Evolutionary conservation across 2,113 vertebrate genomes (phyloP), one percentile per base, ranked within the genome.

Genomic region (Nycticorax nycticorax): DNA sequence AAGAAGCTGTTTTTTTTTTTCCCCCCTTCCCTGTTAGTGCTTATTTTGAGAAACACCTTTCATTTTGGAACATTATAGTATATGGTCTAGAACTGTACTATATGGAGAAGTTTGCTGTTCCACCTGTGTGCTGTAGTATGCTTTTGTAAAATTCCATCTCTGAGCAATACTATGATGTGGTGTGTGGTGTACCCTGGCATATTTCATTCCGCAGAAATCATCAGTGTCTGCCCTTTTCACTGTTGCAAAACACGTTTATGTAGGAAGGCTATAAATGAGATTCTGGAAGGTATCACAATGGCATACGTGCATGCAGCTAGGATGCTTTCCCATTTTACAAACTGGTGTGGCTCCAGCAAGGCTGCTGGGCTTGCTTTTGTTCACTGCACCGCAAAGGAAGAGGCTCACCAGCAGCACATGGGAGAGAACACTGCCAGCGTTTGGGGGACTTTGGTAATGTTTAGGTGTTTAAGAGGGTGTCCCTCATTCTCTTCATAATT

Each of bases 381-480:
- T 59, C 7, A 2, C n/a, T 48, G 62, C 8, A 7, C 32, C 39
- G 11, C 32, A 47, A 69, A 62, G 37, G 37, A 71, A 55, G 32
- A 75, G 32, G 35, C 16, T 89, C 8, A 45, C 8, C 23, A 75
- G 60, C 41, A 28, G 27, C 8, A 0, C 1, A 10, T 1, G 5
- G 39, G 39, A 95, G 28, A 56, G 45, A 64, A 2, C 21, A 76
- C 28, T 33, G 33, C 6, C 52, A 52, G 0, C 26, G 12, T 64
- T 23, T 0, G 0, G 11, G 62, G 14, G 8, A 17, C 24, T 35
- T 84, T 0, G 0, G 35, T 63, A 27, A 18, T 1, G 1, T 52
- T 75, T n/a, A 26, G 33, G 6, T 62, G 16, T 57, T n/a, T 16
- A 56, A 23, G 35, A 47, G 7, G 15, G 4, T 14, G 32, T 27